phyloP scores from a whole-genome alignment of 2,888 invertebrate species.

The Podotricha telesiphe region DNA sequence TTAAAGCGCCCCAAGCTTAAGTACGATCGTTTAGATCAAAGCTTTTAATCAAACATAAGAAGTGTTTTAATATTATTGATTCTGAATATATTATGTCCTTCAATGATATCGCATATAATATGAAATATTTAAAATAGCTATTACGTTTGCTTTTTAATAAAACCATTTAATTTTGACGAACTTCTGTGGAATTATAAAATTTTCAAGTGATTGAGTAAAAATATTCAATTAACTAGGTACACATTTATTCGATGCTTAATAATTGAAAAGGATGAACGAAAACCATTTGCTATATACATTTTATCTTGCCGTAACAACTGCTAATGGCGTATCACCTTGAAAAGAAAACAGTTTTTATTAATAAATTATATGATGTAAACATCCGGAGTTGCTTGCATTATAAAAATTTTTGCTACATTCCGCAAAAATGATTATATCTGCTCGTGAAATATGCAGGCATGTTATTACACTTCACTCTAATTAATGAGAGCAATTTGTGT shows the following conservation, averaged over 20 bases:
- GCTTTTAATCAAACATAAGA: neutral
- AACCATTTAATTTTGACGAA: neutral
- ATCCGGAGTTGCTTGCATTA: conserved; percentile 36
- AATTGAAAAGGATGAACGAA: conserved; percentile 28
- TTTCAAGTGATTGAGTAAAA: neutral
- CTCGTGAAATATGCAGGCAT: conserved; percentile 32
- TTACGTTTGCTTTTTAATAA: neutral
- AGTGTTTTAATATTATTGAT: neutral
- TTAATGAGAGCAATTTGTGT: conserved; percentile 30
- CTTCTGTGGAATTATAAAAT: neutral
- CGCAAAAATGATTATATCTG: conserved; percentile 30
- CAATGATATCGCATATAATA: neutral
- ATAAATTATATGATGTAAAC: conserved; percentile 34
- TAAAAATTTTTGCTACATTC: conserved; percentile 32
- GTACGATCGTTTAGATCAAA: neutral
- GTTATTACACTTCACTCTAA: conserved; percentile 27
- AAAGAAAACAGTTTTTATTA: conserved; percentile 29
- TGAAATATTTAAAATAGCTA: neutral
- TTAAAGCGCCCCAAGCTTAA: neutral
- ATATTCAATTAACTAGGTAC: neutral
- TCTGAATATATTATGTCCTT: neutral
- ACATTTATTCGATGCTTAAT: neutral
- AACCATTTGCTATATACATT: conserved; percentile 30
- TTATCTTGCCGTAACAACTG: conserved; percentile 24
- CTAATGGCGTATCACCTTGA: conserved; percentile 23